Evolutionary conservation across 1,140 invertebrate species (phyloP).

Genomic region (Drosophila cardini): DNA sequence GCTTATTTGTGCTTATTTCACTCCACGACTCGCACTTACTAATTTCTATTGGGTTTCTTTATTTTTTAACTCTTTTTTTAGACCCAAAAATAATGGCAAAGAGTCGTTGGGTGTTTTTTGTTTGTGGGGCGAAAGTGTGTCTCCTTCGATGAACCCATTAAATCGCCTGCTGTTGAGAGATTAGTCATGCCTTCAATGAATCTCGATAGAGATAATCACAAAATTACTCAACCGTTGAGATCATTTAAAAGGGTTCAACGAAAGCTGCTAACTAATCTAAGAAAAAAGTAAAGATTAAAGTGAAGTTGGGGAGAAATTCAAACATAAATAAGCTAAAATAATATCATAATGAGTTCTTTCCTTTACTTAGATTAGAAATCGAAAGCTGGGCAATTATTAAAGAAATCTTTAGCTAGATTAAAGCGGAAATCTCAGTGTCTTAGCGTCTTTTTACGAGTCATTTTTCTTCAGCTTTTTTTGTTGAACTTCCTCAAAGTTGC

Average conservation of each 20-base stretch:
- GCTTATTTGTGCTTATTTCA: conserved; percentile 42
- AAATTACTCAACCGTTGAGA: conserved; percentile 45
- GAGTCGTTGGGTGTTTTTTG: conserved; percentile 28
- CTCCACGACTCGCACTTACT: conserved; percentile 5
- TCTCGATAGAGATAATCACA: conserved; percentile 58
- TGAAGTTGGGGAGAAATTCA: too few species aligned
- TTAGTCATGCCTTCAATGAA: conserved; percentile 46
- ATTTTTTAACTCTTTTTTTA: conserved; percentile 34
- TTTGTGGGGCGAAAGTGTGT: conserved; percentile 66
- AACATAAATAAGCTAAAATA: conserved; percentile 22
- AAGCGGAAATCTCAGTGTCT: conserved; percentile 9
- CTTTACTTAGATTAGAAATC: conserved; percentile 7
- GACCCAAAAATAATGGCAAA: conserved; percentile 52
- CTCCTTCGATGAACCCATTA: conserved; percentile 59
- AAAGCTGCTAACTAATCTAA: conserved; percentile 7
- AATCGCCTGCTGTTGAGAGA: conserved; percentile 40
- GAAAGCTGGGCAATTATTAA: conserved; percentile 23
- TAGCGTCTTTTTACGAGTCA: not conserved
- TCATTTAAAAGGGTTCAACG: conserved; percentile 13
- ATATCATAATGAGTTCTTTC: conserved; percentile 10
- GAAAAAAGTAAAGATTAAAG: conserved; percentile 28
- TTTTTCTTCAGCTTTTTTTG: too few species aligned
- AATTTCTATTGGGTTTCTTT: conserved; percentile 64
- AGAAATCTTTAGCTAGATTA: not conserved
- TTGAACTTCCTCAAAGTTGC: conserved; percentile 3